phyloP scores from a whole-genome alignment of 2,888 invertebrate species.

The Listrodromus nycthemerus region DNA sequence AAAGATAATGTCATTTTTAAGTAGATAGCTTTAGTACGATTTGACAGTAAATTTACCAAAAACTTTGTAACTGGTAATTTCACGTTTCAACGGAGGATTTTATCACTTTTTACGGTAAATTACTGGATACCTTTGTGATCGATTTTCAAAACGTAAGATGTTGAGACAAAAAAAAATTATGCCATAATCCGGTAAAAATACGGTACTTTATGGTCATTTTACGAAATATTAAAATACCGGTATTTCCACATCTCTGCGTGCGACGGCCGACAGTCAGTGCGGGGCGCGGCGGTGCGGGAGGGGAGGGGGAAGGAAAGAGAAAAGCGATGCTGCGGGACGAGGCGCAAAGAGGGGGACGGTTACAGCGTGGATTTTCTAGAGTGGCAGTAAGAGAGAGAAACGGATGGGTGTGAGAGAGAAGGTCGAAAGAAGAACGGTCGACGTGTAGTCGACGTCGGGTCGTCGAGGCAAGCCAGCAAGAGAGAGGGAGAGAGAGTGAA shows the following conservation, averaged over 20 bases:
- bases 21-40: too few relatives aligned
- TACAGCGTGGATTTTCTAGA: slow-evolving; percentile 18
- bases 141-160: too few relatives aligned
- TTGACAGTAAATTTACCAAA: too few relatives aligned
- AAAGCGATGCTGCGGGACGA: slow-evolving; percentile 45
- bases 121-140: too few relatives aligned
- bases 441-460: slow-evolving; percentile 36
- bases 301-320: slow-evolving; percentile 46
- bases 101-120: too few relatives aligned
- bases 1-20: too few relatives aligned
- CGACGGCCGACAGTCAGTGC: slow-evolving; percentile 27
- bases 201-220: too few relatives aligned
- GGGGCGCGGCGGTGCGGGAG: neutral
- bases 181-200: too few relatives aligned
- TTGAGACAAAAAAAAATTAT: neutral
- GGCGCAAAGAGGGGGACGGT: slow-evolving; percentile 36
- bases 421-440: slow-evolving; percentile 31
- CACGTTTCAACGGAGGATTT: too few relatives aligned
- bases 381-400: neutral
- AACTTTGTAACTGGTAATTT: too few relatives aligned
- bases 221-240: too few relatives aligned
- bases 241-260: too few relatives aligned
- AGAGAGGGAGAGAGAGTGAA: slow-evolving; percentile 22
- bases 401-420: slow-evolving; percentile 7
- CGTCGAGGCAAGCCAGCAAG: slow-evolving; percentile 37